A percentile compares a stretch with the other conserved stretches of the same genome.
Evolutionary conservation across 2,113 vertebrate genomes (phyloP).

Genomic region (Python bivittatus): DNA sequence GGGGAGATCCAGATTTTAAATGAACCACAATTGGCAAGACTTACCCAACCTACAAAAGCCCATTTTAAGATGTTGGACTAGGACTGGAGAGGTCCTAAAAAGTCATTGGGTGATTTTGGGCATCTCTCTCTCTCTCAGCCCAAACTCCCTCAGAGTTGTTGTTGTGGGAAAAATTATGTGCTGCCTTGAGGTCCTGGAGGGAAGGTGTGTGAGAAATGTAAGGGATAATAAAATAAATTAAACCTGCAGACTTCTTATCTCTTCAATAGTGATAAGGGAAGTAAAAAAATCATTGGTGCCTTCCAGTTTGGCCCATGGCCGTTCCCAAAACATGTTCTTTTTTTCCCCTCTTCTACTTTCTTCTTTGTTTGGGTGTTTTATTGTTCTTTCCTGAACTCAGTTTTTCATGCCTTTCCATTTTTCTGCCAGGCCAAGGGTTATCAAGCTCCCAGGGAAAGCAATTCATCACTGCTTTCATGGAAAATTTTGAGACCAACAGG

Average conservation of each 20-base stretch:
- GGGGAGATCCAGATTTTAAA: neutral
- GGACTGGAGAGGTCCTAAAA: neutral
- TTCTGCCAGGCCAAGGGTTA: neutral
- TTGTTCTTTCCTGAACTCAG: too few species aligned
- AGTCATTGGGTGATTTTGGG: neutral
- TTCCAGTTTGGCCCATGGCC: neutral
- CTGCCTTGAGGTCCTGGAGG: neutral
- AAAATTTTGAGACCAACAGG: slow-evolving; percentile 2
- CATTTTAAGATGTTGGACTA: neutral
- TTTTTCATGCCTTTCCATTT: neutral
- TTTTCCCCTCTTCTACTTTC: neutral
- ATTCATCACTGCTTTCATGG: slow-evolving; percentile 19
- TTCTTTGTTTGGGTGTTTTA: neutral
- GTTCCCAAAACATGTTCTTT: neutral
- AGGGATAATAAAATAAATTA: neutral
- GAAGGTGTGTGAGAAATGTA: neutral
- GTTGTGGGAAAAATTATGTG: neutral
- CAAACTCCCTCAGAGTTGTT: neutral
- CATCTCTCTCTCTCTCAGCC: neutral
- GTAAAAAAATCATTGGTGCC: neutral
- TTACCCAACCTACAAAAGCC: neutral
- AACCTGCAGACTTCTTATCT: neutral
- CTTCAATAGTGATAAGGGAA: neutral
- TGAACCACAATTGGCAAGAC: neutral
- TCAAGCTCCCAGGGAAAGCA: neutral